A percentile compares a stretch with the other conserved stretches of the same genome.
Evolutionary conservation across 2,888 invertebrate genomes (phyloP).

Genomic region (Drosophila nr. medialis): DNA sequence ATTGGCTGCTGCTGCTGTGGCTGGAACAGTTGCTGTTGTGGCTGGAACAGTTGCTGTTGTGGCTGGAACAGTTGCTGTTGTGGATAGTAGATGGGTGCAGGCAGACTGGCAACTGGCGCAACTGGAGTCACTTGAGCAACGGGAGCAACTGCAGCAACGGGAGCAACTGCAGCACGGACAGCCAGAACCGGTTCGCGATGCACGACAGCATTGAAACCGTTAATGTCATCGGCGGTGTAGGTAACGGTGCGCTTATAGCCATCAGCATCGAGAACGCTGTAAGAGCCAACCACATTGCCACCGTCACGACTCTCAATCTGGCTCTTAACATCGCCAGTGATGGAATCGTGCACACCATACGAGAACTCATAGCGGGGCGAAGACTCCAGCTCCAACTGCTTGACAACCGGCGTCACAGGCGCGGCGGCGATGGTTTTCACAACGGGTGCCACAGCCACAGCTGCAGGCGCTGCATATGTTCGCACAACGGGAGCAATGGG

Average conservation of each 20-base stretch:
- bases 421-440: constrained; percentile 45
- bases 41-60: constrained; percentile 45
- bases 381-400: constrained; percentile 78
- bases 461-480: constrained; percentile 39
- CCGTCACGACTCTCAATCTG: constrained; percentile 86
- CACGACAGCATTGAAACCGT: constrained; percentile 87
- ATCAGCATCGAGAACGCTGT: constrained; percentile 86
- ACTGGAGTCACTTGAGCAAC: constrained; percentile 57
- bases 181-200: constrained; percentile 85
- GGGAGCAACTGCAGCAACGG: constrained; percentile 39
- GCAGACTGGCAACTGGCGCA: constrained; percentile 34
- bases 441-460: constrained; percentile 36
- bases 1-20: constrained; percentile 19
- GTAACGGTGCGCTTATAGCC: constrained; percentile 86
- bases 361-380: constrained; percentile 85
- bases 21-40: constrained; percentile 48
- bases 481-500: constrained; percentile 23
- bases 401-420: constrained; percentile 49
- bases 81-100: constrained; percentile 38
- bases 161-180: constrained; percentile 54
- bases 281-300: constrained; percentile 86
- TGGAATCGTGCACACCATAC: constrained; percentile 85
- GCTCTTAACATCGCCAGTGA: constrained; percentile 86
- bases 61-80: constrained; percentile 53
- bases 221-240: constrained; percentile 86